Evolutionary conservation across 2,113 vertebrate species (phyloP).

Genomic region (Etheostoma spectabile): DNA sequence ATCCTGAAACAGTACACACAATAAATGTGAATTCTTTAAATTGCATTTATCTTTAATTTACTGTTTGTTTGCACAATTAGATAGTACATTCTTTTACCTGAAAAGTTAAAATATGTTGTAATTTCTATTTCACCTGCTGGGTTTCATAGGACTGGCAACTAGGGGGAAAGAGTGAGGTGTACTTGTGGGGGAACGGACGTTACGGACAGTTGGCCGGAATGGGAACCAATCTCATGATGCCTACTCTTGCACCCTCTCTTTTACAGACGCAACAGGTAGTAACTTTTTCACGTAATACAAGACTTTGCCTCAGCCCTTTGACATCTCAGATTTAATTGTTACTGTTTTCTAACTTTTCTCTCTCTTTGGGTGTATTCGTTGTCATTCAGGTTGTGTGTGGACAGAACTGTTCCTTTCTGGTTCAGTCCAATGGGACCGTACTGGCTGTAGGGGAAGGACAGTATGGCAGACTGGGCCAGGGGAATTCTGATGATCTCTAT

Average conservation of each 20-base stretch:
- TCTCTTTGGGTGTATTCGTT: not conserved
- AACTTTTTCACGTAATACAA: not conserved
- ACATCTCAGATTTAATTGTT: not conserved
- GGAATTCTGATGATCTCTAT: conserved; percentile 87
- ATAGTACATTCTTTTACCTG: not conserved
- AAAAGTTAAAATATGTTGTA: not conserved
- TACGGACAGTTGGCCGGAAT: conserved; percentile 86
- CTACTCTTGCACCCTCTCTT: conserved; percentile 81
- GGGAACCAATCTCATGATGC: conserved; percentile 81
- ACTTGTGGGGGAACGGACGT: conserved; percentile 86
- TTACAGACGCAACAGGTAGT: conserved; percentile 85
- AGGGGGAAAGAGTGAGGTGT: conserved; percentile 86
- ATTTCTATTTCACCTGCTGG: not conserved
- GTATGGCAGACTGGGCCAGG: conserved; percentile 86
- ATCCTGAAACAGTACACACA: not conserved
- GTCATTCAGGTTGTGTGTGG: conserved; percentile 84
- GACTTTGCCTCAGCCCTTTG: not conserved
- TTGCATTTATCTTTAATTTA: not conserved
- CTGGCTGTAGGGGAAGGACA: conserved; percentile 87
- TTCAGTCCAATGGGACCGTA: conserved; percentile 85
- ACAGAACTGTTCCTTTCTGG: conserved; percentile 87
- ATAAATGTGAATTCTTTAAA: not conserved
- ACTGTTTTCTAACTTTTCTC: conserved; percentile 17
- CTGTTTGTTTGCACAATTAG: not conserved
- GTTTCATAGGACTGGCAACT: conserved; percentile 85